A percentile compares a stretch with the other conserved stretches of the same genome.
These are phyloP conservation scores for Nyctereutes procyonoides DNA, from an alignment of 2,113 vertebrate genomes.

Conservation along the genomic window DNA sequence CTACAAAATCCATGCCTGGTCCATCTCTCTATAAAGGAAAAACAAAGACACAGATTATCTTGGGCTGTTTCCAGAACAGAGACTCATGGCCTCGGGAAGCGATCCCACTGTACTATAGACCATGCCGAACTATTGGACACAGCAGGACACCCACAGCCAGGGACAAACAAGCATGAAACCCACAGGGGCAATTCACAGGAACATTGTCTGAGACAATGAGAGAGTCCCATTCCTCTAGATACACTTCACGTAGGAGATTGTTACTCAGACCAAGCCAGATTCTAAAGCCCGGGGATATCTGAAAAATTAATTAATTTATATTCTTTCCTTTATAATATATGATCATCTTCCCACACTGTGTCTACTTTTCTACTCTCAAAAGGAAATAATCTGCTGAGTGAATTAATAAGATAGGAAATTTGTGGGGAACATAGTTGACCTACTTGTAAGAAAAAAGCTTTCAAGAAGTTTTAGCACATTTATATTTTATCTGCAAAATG, in stretches of 20 bases:
- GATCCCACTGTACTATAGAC: neutral
- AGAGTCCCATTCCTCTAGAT: neutral
- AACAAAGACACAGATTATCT: neutral
- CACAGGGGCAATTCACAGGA: too few species aligned
- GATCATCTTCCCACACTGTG: neutral
- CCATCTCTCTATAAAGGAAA: neutral
- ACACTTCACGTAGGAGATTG: neutral
- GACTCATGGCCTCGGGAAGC: neutral
- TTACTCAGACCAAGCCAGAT: neutral
- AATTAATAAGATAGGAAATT: neutral
- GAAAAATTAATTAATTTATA: neutral
- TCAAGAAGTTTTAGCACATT: constrained; percentile 38
- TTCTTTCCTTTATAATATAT: neutral
- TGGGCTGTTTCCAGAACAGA: neutral
- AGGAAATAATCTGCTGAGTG: neutral
- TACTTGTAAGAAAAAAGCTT: neutral
- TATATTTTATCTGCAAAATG: constrained; percentile 11
- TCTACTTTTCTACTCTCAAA: neutral
- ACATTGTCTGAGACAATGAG: neutral
- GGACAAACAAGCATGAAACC: neutral
- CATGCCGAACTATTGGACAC: neutral
- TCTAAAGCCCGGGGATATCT: neutral
- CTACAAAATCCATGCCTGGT: neutral
- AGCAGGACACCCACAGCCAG: neutral
- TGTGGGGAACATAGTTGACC: neutral